Conservation (phyloP, 2,888 invertebrate species). For the Ischnura elegans region DNA sequence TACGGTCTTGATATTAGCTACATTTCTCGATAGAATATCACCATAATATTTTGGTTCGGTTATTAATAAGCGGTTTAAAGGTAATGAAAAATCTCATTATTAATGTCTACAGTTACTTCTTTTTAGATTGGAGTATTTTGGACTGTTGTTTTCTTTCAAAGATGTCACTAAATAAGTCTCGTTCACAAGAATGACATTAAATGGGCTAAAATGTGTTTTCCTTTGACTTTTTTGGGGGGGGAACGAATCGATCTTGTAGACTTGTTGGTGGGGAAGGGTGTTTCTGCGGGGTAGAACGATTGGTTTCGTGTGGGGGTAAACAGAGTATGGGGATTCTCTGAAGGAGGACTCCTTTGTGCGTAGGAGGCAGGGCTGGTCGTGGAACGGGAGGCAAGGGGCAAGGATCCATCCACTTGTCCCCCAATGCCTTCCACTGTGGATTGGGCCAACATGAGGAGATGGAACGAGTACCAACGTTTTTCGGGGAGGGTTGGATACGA, state of each 20-base stretch:
- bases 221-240: constrained; percentile 24
- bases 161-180: too few relatives aligned
- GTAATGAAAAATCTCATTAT: too few relatives aligned
- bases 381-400: background rate
- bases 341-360: background rate
- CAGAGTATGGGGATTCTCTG: background rate
- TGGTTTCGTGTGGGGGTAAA: too few relatives aligned
- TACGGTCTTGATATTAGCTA: too few relatives aligned
- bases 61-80: too few relatives aligned
- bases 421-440: background rate
- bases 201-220: constrained; percentile 39
- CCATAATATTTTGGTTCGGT: too few relatives aligned
- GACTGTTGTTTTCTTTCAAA: too few relatives aligned
- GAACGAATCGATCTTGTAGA: constrained; percentile 2
- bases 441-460: background rate
- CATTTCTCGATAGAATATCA: too few relatives aligned
- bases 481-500: background rate
- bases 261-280: too few relatives aligned
- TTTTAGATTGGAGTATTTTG: too few relatives aligned
- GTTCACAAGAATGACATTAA: background rate
- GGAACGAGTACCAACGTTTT: background rate
- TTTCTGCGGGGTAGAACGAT: too few relatives aligned
- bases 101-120: too few relatives aligned
- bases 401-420: constrained; percentile 4
- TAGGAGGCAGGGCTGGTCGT: background rate